Base-by-base conservation (phyloP, 2,113 vertebrate species). In the Thinocorus orbignyianus region DNA sequence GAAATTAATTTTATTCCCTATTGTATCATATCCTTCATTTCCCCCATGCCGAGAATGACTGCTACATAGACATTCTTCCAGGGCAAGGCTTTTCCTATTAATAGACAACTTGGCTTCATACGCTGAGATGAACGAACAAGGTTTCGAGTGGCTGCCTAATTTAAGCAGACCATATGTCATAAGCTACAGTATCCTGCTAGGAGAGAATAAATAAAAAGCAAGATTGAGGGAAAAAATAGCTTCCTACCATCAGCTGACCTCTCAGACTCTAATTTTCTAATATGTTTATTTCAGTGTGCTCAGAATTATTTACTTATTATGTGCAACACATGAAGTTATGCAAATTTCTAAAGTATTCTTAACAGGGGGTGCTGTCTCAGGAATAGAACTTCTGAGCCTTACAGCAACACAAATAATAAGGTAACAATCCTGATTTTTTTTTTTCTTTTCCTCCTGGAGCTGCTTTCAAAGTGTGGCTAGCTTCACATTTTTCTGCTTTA, bases 21-120 rank as follows among this genome's bases (percentile, higher is more conserved):
- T 69, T 92, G 86, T 72, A 84, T 73, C 78, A 54, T 80, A 91
- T 26, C 37, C 41, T 92, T 87, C 69, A 37, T 81, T 88, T 88
- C 52, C 83, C 80, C 16, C 48, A 64, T 81, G 90, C 90, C 78
- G 93, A 90, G 86, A 74, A 41, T 80, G 79, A 55, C 84, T 93
- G 83, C 55, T 92, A 74, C 79, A 94, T 25, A 65, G 71, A 73
- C 60, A 69, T 55, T 96, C 90, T 86, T 94, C 77, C 72, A 95
- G 79, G 85, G 46, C 72, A 94, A 82, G 48, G 76, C 69, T 92
- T 88, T 64, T 94, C 80, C 93, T 96, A 94, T 95, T 95, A 95
- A 96, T 90, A 96, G 96, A 65, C 69, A 92, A 57, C 81, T 95
- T 94, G 96, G 93, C 96, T 96, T 90, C 61, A 44, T 83, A 82